Evolutionary conservation across 2,888 invertebrate genomes (phyloP), one percentile per base, ranked within the genome.

Genomic region (Pristionchus maxplancki): DNA sequence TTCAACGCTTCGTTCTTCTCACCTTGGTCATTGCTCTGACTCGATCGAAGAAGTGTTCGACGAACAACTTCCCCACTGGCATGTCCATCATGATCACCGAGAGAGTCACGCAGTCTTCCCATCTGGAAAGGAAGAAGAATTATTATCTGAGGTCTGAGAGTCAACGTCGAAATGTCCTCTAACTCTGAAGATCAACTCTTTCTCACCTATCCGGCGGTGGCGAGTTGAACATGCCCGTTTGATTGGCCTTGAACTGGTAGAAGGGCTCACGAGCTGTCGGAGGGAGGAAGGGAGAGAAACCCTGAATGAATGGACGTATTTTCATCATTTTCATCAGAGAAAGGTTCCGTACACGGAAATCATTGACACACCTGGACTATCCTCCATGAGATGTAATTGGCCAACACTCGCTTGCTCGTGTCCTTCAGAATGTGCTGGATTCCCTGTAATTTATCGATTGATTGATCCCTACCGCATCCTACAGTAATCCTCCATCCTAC

Each of bases 91-190:
- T 91, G 53, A 93, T 91, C 9, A 93, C 91, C 17, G 94, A 91
- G 50, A 94, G 88, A 0, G 93, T 91, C 13, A 94, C 93, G 88
- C 94, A 94, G 67, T 94, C 94, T 85, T 94, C 94, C 94, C 94
- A 94, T 89, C 94, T 93, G 85, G 67, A 90, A 91, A 88, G 15
- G 58, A n/a, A 6, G n/a, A 58, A n/a, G 58, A n/a, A 20, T n/a
- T n/a, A n/a, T 20, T 8, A 34, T 13, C 5, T 15, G 48, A 20
- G 5, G 88, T 17, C 20, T 44, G 11, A 4, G 34, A 37, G 24
- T n/a, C 58, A 6, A 9, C 58, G n/a, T n/a, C 9, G 58, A 53
- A 53, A 20, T 20, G 24, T 53, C 0, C 5, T 62, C 24, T 40
- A 4, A 58, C 1, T 24, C 24, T 24, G 44, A 48, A 40, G 48